Conservation (phyloP, 2,888 invertebrate genomes). For the Ceramica pisi region DNA sequence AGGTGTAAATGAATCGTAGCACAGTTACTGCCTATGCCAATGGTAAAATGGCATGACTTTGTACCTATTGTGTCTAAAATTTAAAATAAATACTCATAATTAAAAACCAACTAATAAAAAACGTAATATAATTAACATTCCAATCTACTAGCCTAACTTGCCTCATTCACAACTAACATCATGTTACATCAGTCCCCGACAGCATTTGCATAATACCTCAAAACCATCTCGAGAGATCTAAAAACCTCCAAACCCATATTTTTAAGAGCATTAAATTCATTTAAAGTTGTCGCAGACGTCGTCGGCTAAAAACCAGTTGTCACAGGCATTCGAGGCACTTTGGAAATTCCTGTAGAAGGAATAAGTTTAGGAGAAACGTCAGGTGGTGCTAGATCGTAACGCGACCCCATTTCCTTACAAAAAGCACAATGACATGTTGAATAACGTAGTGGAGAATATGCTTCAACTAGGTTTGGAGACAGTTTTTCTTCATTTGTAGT, state of each 20-base stretch:
- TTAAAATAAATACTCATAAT: background rate
- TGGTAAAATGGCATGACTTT: no score
- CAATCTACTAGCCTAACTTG: background rate
- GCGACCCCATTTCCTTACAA: constrained; percentile 49
- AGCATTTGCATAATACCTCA: constrained; percentile 36
- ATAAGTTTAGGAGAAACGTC: constrained; percentile 48
- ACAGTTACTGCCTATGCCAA: no score
- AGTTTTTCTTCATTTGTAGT: constrained; percentile 1
- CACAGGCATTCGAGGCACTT: constrained; percentile 49
- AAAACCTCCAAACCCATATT: constrained; percentile 33
- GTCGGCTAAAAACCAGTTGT: constrained; percentile 56
- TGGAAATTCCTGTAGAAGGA: constrained; percentile 36
- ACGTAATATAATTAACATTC: background rate
- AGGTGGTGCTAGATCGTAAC: constrained; percentile 42
- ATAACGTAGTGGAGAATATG: constrained; percentile 36
- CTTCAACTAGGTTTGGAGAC: constrained; percentile 31
- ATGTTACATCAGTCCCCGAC: background rate
- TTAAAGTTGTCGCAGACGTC: constrained; percentile 32
- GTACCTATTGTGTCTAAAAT: background rate
- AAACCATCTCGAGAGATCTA: constrained; percentile 18
- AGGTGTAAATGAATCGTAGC: no score
- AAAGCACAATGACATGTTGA: constrained; percentile 51
- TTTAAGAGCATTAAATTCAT: constrained; percentile 43
- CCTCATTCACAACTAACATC: background rate
- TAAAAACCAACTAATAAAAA: background rate